Conservation (phyloP, 1,140 invertebrate genomes). For the Mesaphorura yosii region DNA sequence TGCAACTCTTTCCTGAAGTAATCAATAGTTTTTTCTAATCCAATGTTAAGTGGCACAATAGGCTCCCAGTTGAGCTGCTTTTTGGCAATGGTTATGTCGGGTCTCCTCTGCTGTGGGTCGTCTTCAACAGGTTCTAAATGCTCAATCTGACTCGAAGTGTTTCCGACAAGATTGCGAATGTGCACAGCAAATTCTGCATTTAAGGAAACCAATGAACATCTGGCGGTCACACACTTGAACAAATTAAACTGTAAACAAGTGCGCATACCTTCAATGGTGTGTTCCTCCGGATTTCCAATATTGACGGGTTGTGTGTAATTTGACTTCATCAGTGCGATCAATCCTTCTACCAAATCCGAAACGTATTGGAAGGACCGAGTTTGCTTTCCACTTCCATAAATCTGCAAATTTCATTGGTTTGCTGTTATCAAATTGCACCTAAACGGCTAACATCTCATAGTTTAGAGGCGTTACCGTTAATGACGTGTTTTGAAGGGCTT, state of each 20-base stretch:
- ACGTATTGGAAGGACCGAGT: slow-evolving; percentile 98
- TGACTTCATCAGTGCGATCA: slow-evolving; percentile 84
- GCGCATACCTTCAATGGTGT: slow-evolving; percentile 73
- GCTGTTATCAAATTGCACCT: background rate
- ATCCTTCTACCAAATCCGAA: slow-evolving; percentile 88
- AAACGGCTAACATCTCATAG: too few species aligned
- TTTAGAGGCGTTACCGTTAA: slow-evolving; percentile 64
- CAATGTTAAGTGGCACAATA: slow-evolving; percentile 58
- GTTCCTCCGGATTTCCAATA: slow-evolving; percentile 95
- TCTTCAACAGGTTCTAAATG: slow-evolving; percentile 77
- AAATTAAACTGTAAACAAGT: background rate
- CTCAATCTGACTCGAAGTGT: slow-evolving; percentile 66
- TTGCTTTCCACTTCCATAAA: slow-evolving; percentile 91
- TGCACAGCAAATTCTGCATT: slow-evolving; percentile 80
- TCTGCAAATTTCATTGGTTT: slow-evolving; percentile 38
- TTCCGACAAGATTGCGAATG: slow-evolving; percentile 72
- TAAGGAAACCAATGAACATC: background rate
- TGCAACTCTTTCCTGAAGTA: slow-evolving; percentile 82
- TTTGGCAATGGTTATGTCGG: slow-evolving; percentile 83
- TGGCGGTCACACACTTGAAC: too few species aligned
- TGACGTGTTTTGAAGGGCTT: slow-evolving; percentile 85
- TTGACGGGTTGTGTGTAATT: slow-evolving; percentile 91
- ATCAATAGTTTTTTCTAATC: slow-evolving; percentile 74
- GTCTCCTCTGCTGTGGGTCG: slow-evolving; percentile 85
- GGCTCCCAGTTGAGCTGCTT: slow-evolving; percentile 82